Evolutionary conservation across 2,888 invertebrate genomes (phyloP).

Genomic region (Clepsis dumicolana): DNA sequence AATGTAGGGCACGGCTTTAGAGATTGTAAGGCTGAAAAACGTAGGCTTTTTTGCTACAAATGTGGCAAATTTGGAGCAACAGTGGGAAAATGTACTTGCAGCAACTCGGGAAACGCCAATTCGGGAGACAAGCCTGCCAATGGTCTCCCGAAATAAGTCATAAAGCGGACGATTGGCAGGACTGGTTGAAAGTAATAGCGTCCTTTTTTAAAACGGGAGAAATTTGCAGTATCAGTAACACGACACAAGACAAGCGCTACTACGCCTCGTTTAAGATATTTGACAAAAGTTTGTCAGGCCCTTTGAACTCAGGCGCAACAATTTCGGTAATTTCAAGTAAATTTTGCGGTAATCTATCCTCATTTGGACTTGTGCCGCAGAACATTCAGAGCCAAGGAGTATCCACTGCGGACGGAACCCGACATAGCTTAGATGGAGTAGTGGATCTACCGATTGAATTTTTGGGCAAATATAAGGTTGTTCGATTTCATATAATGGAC

Average conservation of each 20-base stretch:
- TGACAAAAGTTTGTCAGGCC: not conserved
- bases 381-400: not conserved
- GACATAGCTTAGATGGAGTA: not conserved
- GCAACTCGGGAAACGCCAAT: slow-evolving; percentile 29
- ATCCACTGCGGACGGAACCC: not conserved
- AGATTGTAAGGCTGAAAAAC: slow-evolving; percentile 23
- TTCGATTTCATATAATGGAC: not conserved
- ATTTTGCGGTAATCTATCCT: not conserved
- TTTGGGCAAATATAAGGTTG: not conserved
- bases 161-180: slow-evolving; percentile 41
- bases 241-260: not conserved
- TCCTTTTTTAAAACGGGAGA: slow-evolving; percentile 10
- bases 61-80: slow-evolving; percentile 31
- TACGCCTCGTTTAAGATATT: not conserved
- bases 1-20: slow-evolving; percentile 39
- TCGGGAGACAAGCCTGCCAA: slow-evolving; percentile 23
- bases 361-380: not conserved
- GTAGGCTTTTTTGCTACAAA: slow-evolving; percentile 42
- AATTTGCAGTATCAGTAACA: not conserved
- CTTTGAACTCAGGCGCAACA: not conserved
- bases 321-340: not conserved
- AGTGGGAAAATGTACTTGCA: slow-evolving; percentile 5
- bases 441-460: not conserved
- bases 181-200: slow-evolving; percentile 34
- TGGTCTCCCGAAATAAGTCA: slow-evolving; percentile 14